Evolutionary conservation across 2,888 invertebrate genomes (phyloP).

Genomic region (Caenorhabditis parvicauda): DNA sequence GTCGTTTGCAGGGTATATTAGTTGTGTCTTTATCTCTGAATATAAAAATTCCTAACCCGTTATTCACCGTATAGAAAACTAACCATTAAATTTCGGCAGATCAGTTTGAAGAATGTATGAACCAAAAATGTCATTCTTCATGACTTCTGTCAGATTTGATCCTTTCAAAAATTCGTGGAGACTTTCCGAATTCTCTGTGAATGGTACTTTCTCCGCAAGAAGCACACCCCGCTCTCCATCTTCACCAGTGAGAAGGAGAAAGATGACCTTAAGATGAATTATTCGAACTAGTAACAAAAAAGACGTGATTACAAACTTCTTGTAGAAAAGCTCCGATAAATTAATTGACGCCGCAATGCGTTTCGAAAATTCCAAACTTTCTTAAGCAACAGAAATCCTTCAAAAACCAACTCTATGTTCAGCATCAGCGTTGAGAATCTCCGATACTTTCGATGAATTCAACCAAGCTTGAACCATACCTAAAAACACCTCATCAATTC

Average conservation of each 20-base stretch:
- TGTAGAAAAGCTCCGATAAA: too few relatives aligned
- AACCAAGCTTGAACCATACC: too few relatives aligned
- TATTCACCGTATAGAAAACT: neutral
- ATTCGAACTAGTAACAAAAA: neutral
- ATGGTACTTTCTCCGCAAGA: conserved; percentile 51
- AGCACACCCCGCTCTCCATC: conserved; percentile 50
- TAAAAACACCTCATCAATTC: too few relatives aligned
- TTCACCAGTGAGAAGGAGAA: conserved; percentile 41
- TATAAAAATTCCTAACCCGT: neutral
- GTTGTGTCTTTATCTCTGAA: conserved; percentile 79
- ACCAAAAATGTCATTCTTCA: conserved; percentile 54
- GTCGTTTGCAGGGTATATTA: conserved; percentile 89
- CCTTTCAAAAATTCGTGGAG: conserved; percentile 13
- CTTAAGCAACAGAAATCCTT: too few relatives aligned
- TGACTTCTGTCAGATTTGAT: conserved; percentile 37
- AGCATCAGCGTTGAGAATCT: too few relatives aligned
- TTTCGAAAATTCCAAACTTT: too few relatives aligned
- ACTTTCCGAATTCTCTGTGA: conserved; percentile 36
- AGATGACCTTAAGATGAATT: conserved; percentile 32
- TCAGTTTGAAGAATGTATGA: conserved; percentile 38
- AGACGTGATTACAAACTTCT: too few relatives aligned
- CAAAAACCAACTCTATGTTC: too few relatives aligned
- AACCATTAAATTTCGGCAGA: conserved; percentile 38
- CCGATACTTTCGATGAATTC: too few relatives aligned
- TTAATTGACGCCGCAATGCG: too few relatives aligned